These are phyloP conservation scores for Endotricha flammealis DNA, from an alignment of 2,888 invertebrate species.

Conservation along the genomic window DNA sequence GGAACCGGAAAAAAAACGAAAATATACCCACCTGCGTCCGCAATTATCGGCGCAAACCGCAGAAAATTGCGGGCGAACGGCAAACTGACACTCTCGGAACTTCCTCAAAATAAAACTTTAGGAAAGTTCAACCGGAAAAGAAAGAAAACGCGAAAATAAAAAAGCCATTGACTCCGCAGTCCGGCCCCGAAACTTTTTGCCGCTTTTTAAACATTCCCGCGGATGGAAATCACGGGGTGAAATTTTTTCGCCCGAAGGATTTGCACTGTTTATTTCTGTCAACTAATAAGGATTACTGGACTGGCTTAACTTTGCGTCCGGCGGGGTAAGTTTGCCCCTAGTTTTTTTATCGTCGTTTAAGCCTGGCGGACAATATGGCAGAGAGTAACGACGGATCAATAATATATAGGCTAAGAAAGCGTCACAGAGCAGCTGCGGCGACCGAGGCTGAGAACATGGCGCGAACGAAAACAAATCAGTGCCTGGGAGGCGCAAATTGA, in stretches of 20 bases:
- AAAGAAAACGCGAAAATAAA: constrained; percentile 73
- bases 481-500: constrained; percentile 76
- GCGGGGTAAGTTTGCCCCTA: constrained; percentile 6
- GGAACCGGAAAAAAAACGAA: constrained; percentile 32
- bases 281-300: constrained; percentile 52
- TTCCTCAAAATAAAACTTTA: constrained; percentile 73
- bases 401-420: constrained; percentile 73
- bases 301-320: constrained; percentile 9
- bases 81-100: constrained; percentile 74
- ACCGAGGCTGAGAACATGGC: constrained; percentile 48
- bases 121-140: constrained; percentile 73
- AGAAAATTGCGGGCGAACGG: constrained; percentile 71
- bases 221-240: constrained; percentile 48
- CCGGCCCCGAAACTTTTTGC: constrained; percentile 62
- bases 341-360: background rate
- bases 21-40: constrained; percentile 67
- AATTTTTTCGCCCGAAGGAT: constrained; percentile 56
- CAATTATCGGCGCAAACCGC: constrained; percentile 73
- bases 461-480: constrained; percentile 75
- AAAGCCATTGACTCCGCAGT: constrained; percentile 73
- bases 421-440: constrained; percentile 44
- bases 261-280: constrained; percentile 54
- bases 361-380: constrained; percentile 54
- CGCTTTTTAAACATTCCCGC: constrained; percentile 64
- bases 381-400: constrained; percentile 59